Evolutionary conservation across 1,140 invertebrate genomes (phyloP).

Genomic region (Cyclina sinensis): DNA sequence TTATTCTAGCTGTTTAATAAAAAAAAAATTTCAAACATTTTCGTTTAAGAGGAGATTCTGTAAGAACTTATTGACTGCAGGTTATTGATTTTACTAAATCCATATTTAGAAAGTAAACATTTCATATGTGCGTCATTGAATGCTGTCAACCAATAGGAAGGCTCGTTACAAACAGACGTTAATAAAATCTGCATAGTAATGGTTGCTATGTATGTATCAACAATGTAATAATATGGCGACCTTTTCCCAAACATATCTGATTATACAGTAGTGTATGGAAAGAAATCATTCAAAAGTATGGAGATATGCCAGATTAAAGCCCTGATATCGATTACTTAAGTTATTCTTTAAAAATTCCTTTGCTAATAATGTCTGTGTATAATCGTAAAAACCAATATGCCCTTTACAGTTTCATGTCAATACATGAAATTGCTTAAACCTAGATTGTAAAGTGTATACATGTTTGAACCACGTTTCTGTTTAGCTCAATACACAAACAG

Average conservation of each 20-base stretch:
- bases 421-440: slow-evolving; percentile 24
- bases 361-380: neutral
- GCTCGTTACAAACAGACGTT: slow-evolving; percentile 28
- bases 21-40: too few relatives aligned
- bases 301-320: slow-evolving; percentile 55
- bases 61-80: neutral
- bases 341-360: slow-evolving; percentile 29
- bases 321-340: slow-evolving; percentile 33
- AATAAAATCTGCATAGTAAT: slow-evolving; percentile 49
- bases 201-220: slow-evolving; percentile 66
- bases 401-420: slow-evolving; percentile 25
- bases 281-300: slow-evolving; percentile 5
- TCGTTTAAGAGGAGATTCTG: too few relatives aligned
- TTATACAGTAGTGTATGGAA: slow-evolving; percentile 4
- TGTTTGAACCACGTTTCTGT: slow-evolving; percentile 58
- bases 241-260: neutral
- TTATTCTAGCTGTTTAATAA: too few relatives aligned
- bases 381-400: neutral
- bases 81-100: slow-evolving; percentile 7
- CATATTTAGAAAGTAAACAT: slow-evolving; percentile 37
- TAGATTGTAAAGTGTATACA: slow-evolving; percentile 47
- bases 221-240: slow-evolving; percentile 63
- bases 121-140: neutral
- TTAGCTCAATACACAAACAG: slow-evolving; percentile 61
- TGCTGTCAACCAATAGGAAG: slow-evolving; percentile 40